These are phyloP conservation scores for Micronisus gabar DNA, from an alignment of 2,113 vertebrate species.

Conservation along the genomic window DNA sequence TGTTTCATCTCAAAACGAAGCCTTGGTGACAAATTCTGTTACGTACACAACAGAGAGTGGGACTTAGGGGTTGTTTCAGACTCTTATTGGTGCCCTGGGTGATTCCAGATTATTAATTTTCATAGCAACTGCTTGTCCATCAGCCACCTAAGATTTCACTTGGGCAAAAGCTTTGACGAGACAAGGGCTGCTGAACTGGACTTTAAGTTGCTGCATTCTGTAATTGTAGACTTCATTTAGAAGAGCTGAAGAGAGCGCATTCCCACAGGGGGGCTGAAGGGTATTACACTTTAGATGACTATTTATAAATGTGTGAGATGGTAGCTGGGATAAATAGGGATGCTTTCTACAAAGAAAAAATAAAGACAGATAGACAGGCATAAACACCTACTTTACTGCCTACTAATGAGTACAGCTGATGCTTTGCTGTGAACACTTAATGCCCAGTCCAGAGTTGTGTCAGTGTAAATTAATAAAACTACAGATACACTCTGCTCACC, in stretches of 20 bases:
- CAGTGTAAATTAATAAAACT: neutral
- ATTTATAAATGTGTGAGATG: neutral
- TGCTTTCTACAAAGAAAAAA: neutral
- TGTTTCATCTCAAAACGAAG: neutral
- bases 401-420: neutral
- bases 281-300: neutral
- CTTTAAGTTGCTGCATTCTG: neutral
- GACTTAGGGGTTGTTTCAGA: neutral
- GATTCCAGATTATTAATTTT: neutral
- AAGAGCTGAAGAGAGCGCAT: slow-evolving; percentile 19
- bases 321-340: neutral
- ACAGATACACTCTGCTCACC: neutral
- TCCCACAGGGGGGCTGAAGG: neutral
- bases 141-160: neutral
- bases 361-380: neutral
- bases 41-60: neutral
- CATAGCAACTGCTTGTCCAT: neutral
- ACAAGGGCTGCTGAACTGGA: neutral
- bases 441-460: neutral
- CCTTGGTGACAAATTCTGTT: neutral
- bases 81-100: neutral
- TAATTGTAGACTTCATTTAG: slow-evolving; percentile 8
- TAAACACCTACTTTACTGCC: neutral
- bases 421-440: neutral
- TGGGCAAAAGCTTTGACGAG: neutral